These are phyloP conservation scores for Calyptommatus sinebrachiatus DNA, from an alignment of 2,113 vertebrate species.

Conservation along the genomic window DNA sequence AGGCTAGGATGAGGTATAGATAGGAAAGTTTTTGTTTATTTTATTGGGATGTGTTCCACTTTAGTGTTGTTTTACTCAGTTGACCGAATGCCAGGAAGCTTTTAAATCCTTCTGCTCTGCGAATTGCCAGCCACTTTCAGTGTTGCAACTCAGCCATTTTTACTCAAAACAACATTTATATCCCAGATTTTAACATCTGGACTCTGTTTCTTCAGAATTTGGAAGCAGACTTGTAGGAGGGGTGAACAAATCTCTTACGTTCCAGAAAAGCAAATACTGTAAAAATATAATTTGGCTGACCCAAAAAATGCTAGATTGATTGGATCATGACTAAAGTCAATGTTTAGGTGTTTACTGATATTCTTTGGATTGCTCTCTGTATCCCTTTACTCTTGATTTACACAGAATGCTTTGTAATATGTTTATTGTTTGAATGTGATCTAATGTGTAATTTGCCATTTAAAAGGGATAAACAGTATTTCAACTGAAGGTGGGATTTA, in stretches of 20 bases:
- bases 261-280: constrained; percentile 36
- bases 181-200: constrained; percentile 62
- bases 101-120: constrained; percentile 37
- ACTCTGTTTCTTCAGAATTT: constrained; percentile 51
- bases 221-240: constrained; percentile 48
- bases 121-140: constrained; percentile 15
- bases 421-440: too few relatives aligned
- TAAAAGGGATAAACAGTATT: too few relatives aligned
- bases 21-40: background rate
- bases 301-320: too few relatives aligned
- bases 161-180: constrained; percentile 52
- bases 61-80: background rate
- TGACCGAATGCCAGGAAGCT: constrained; percentile 18
- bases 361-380: too few relatives aligned
- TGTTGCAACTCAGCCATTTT: constrained; percentile 52
- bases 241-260: constrained; percentile 41
- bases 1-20: background rate
- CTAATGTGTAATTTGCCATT: too few relatives aligned
- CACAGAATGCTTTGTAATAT: too few relatives aligned
- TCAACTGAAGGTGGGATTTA: background rate
- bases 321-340: too few relatives aligned
- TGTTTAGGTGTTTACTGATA: too few relatives aligned
- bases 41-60: background rate
- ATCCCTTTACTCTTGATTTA: too few relatives aligned
- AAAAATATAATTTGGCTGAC: constrained; percentile 28